Conservation (phyloP, 2,113 vertebrate genomes). For the Limnothrissa miodon region DNA sequence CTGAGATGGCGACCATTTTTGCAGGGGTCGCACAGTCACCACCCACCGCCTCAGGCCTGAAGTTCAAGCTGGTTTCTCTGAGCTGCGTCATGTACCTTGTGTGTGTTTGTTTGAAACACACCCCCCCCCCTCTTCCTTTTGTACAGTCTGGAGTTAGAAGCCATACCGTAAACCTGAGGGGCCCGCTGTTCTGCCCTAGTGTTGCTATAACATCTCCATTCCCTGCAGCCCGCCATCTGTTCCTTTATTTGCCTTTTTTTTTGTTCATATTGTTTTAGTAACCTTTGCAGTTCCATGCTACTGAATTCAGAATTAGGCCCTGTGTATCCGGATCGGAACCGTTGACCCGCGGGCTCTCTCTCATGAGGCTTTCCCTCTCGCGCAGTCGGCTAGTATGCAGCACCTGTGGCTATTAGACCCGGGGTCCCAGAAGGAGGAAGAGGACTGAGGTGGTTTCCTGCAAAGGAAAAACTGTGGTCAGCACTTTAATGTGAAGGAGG, state of each 20-base stretch:
- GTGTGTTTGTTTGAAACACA: slow-evolving; percentile 2
- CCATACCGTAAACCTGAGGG: neutral
- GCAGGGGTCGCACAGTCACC: neutral
- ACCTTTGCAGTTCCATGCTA: slow-evolving; percentile 4
- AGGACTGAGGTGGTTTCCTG: neutral
- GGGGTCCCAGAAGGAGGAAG: neutral
- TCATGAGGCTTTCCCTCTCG: neutral
- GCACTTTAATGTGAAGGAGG: neutral
- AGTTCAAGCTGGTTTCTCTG: neutral
- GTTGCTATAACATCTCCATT: neutral
- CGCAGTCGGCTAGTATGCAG: neutral
- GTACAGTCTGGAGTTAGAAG: slow-evolving; percentile 7
- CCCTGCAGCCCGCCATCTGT: slow-evolving; percentile 15
- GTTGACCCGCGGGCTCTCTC: neutral
- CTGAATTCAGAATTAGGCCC: neutral
- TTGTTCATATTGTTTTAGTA: slow-evolving; percentile 24
- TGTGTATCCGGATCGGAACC: neutral
- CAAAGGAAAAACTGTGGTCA: neutral
- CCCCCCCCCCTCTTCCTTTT: neutral
- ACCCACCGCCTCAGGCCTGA: neutral
- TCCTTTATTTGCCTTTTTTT: neutral
- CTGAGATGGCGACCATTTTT: neutral
- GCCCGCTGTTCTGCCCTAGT: neutral
- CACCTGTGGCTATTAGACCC: neutral
- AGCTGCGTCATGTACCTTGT: neutral